Conservation (phyloP, 2,888 invertebrate genomes). For the Agrotis puta region DNA sequence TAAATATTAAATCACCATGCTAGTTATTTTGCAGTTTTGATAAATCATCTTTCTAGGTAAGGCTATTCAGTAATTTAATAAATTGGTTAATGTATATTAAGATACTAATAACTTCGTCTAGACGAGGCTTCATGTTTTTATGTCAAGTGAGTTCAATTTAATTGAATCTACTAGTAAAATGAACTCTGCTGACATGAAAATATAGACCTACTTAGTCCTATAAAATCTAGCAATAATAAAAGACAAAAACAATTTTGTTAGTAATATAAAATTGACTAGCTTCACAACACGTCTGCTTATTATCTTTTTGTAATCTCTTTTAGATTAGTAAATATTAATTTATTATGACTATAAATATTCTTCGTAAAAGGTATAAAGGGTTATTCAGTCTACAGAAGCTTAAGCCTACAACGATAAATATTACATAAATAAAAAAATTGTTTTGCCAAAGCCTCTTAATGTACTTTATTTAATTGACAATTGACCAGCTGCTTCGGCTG, state of each 20-base stretch:
- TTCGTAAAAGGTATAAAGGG: background rate
- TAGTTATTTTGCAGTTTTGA: too few relatives aligned
- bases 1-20: too few relatives aligned
- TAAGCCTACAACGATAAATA: background rate
- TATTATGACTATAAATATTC: background rate
- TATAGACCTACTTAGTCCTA: background rate
- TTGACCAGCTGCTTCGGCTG: too few relatives aligned
- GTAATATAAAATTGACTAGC: background rate
- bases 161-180: too few relatives aligned
- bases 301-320: background rate
- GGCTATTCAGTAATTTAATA: background rate
- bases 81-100: background rate
- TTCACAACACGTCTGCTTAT: too few relatives aligned
- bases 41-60: background rate
- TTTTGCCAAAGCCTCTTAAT: background rate
- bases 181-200: too few relatives aligned
- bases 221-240: background rate
- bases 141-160: background rate
- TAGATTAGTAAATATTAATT: background rate
- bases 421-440: background rate
- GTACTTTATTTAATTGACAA: background rate
- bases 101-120: conserved; percentile 25
- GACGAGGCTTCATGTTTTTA: conserved; percentile 1
- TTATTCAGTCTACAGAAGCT: background rate
- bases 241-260: background rate